Evolutionary conservation across 2,113 vertebrate species (phyloP).

Genomic region (Chroicocephalus ridibundus): DNA sequence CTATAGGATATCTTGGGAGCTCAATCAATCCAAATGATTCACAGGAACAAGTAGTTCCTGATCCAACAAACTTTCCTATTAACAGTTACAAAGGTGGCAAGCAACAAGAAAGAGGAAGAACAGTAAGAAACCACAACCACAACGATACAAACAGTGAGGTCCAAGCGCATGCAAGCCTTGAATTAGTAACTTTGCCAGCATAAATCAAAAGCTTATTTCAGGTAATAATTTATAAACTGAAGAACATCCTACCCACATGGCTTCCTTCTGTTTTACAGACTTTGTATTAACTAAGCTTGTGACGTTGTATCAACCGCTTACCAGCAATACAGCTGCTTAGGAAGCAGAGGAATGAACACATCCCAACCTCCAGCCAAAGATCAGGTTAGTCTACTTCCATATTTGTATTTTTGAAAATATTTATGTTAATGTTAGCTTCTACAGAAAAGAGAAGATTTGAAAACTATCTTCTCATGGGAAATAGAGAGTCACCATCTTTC

Average conservation of each 20-base stretch:
- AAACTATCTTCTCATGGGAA: neutral
- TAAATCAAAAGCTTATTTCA: neutral
- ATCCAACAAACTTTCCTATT: neutral
- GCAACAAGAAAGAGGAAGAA: neutral
- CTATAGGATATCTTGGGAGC: neutral
- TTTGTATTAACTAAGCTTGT: neutral
- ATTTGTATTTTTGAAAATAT: neutral
- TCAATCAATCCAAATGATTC: neutral
- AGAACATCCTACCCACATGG: neutral
- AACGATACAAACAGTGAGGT: neutral
- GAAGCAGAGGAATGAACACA: neutral
- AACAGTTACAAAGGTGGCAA: neutral
- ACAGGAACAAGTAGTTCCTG: neutral
- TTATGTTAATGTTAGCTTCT: neutral
- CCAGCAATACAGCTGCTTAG: neutral
- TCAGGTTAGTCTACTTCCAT: neutral
- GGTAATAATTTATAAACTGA: neutral
- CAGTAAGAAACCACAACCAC: neutral
- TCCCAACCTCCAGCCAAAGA: neutral
- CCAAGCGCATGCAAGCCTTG: neutral
- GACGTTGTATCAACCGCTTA: neutral
- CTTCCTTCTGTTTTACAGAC: neutral
- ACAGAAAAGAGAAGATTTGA: neutral
- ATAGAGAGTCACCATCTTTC: neutral
- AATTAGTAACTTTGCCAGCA: neutral